phyloP scores from a whole-genome alignment of 1,140 invertebrate genomes.

The Dufourea novaeangliae region DNA sequence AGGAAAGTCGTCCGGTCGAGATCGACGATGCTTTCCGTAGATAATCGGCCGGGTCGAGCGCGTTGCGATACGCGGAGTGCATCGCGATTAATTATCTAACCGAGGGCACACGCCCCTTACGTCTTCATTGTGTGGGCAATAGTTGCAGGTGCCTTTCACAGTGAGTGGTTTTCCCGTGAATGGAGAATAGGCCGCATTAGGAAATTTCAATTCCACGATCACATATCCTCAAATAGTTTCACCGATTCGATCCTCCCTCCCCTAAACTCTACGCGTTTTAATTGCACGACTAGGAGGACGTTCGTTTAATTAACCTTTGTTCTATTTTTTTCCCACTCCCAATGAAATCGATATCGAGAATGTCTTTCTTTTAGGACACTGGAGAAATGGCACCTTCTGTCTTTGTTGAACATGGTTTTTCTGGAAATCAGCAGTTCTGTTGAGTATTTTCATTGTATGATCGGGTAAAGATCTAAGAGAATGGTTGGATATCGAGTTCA shows the following conservation, averaged over 20 bases:
- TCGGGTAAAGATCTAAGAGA: too few species aligned
- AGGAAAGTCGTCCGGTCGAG: slow-evolving; percentile 22
- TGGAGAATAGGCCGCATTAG: slow-evolving; percentile 67
- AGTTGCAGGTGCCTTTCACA: slow-evolving; percentile 70
- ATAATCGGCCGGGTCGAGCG: slow-evolving; percentile 46
- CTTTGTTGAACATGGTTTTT: not conserved
- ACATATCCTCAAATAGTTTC: slow-evolving; percentile 55
- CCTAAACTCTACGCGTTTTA: slow-evolving; percentile 18
- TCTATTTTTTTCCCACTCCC: not conserved
- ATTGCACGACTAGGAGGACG: slow-evolving; percentile 9
- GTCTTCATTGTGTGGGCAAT: slow-evolving; percentile 74
- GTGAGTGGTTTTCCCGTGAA: slow-evolving; percentile 48
- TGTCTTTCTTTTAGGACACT: not conserved
- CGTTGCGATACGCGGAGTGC: slow-evolving; percentile 48
- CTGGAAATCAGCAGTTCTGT: too few species aligned
- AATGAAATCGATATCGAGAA: slow-evolving; percentile 23
- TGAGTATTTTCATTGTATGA: too few species aligned
- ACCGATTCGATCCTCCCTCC: slow-evolving; percentile 55
- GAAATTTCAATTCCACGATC: slow-evolving; percentile 72
- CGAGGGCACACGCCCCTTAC: slow-evolving; percentile 53
- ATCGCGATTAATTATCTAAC: slow-evolving; percentile 64
- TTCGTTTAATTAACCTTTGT: slow-evolving; percentile 34
- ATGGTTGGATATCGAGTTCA: too few species aligned
- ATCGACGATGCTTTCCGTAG: slow-evolving; percentile 23
- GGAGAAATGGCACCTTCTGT: not conserved